Base-by-base conservation (phyloP, 2,113 vertebrate genomes). In the Cheirogaleus medius region DNA sequence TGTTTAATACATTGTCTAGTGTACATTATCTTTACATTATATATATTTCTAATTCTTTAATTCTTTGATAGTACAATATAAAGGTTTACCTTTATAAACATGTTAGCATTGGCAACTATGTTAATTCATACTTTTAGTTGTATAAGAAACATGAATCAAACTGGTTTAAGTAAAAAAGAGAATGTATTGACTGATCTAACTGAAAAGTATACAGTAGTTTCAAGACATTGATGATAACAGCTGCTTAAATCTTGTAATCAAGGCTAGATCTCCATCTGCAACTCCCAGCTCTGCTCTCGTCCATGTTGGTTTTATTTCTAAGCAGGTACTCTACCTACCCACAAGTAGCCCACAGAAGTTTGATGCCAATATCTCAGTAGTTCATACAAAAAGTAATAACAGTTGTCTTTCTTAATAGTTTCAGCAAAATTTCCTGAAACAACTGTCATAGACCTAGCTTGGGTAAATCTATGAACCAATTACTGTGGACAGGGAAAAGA, bases 401-500 rank as follows among this genome's bases (percentile, higher is more conserved):
- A 58, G 11, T 47, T 83, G 23, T 54, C 44, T 90, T 86, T 93
- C 56, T 49, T 93, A 39, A 58, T 34, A 90, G 42, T 68, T 94
- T 58, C 18, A 86, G 76, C 15, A 93, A 87, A 84, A 87, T 80
- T 78, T 37, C 47, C 47, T 64, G 20, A 91, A 95, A 64, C 29
- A 25, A 93, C 10, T 77, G 18, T 23, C 64, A 74, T 68, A 76
- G 58, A 89, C 60, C 47, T 93, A 58, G 8, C 17, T 17, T 82
- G 18, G 32, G 23, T 87, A 84, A 66, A 60, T 85, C 39, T 92
- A n/a, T 96, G 69, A 87, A 81, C 39, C 39, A 84, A 44, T 95
- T 68, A 37, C 14, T 15, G 2, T 11, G 5, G 18, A 63, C 1
- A 39, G 27, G 8, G 17, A 20, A 80, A n/a, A 39, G 17, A 52